These are phyloP conservation scores for Morpho helenor DNA, from an alignment of 2,888 invertebrate genomes.

Conservation along the genomic window DNA sequence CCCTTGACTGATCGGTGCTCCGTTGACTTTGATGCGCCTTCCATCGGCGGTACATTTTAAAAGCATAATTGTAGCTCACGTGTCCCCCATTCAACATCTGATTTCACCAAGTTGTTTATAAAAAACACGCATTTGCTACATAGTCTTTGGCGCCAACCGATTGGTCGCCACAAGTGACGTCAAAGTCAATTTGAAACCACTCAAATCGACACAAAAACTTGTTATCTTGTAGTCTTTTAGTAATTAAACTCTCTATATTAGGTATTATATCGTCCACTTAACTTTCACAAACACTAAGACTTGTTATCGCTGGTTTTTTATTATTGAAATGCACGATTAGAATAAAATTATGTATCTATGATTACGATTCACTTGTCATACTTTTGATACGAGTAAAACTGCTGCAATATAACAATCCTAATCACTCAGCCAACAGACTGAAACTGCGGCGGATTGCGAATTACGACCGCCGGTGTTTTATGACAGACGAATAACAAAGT, in stretches of 20 bases:
- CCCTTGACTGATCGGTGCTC: constrained; percentile 57
- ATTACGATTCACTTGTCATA: constrained; percentile 17
- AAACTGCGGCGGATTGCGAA: constrained; percentile 13
- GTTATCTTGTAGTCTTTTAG: constrained; percentile 37
- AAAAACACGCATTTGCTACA: constrained; percentile 47
- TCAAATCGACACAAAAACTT: constrained; percentile 54
- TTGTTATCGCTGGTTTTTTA: constrained; percentile 13
- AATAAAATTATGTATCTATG: constrained; percentile 9
- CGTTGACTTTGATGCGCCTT: constrained; percentile 73
- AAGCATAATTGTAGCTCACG: constrained; percentile 66
- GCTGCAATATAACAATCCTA: constrained; percentile 5
- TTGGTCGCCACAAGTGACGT: constrained; percentile 67
- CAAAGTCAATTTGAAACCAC: constrained; percentile 60
- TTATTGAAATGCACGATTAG: constrained; percentile 20
- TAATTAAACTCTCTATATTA: constrained; percentile 17
- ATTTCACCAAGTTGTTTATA: constrained; percentile 41
- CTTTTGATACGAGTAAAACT: constrained; percentile 7
- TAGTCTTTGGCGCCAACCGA: constrained; percentile 50
- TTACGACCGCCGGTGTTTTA: constrained; percentile 4
- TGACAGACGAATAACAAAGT: constrained; percentile 1
- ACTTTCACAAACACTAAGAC: constrained; percentile 34
- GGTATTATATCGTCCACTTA: constrained; percentile 39
- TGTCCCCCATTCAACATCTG: constrained; percentile 54
- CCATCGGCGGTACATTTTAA: constrained; percentile 76
- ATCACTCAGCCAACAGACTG: constrained; percentile 24